Evolutionary conservation across 2,113 vertebrate genomes (phyloP), one percentile per base, ranked within the genome.

Genomic region (Psittacula cyanocephala): DNA sequence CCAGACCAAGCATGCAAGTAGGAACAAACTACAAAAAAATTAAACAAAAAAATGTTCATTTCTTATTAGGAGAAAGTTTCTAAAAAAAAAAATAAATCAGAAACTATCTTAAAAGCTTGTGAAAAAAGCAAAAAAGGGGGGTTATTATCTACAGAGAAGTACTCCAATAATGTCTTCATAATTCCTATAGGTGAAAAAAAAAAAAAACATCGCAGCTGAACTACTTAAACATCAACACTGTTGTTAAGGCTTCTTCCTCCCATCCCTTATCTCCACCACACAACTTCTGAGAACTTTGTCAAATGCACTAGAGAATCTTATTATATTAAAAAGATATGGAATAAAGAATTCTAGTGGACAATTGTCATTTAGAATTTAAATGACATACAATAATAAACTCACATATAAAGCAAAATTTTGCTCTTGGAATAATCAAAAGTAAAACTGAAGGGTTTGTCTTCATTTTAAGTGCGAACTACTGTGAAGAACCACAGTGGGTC

Each of bases 231-330:
- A 2, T 63, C 59, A 72, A 35, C 8, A 6, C 0, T 2, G 13
- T n/a, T 74, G 50, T 28, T 68, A 57, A 72, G n/a, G n/a, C 17
- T 72, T 52, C 35, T 63, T 12, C 8, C 33, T 9, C 9, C 6
- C 13, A 11, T 9, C 10, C 8, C 41, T 35, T 1, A 37, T 20
- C 10, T 13, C 6, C 16, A 10, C 29, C 50, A 83, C 1, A 1
- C 11, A 83, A 62, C 6, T 46, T 80, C 53, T 59, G 55, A 82
- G n/a, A 89, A 82, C 17, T 67, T 50, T 3, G 6, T 71, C 10
- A 91, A 75, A 67, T 28, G 80, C 10, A 52, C 16, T 53, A 68
- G 11, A 89, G 11, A 71, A 91, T 41, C 10, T 49, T 6, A 59
- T 37, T 23, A 72, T 49, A 17, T 47, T 60, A 69, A 29, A 78